A percentile compares a stretch with the other conserved stretches of the same genome.
Evolutionary conservation across 2,113 vertebrate species (phyloP).

Genomic region (Pycnonotus jocosus): DNA sequence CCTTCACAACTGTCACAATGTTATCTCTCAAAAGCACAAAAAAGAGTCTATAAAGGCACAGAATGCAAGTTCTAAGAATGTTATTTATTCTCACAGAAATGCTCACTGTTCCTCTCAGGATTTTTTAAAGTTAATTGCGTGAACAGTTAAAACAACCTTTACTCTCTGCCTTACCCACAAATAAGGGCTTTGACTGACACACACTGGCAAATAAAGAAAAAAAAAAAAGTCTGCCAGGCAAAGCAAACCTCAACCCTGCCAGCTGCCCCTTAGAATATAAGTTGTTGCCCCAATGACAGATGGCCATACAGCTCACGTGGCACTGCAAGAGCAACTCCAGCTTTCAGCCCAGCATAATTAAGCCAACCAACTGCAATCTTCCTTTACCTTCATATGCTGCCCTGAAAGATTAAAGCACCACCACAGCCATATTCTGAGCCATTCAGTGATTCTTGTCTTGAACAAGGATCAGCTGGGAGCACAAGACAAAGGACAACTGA

Average conservation of each 20-base stretch:
- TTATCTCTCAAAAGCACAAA: not conserved
- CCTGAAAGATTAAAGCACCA: not conserved
- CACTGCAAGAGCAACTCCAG: not conserved
- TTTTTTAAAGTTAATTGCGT: not conserved
- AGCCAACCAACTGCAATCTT: not conserved
- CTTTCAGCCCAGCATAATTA: constrained; percentile 20
- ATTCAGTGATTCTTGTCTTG: not conserved
- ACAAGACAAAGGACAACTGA: not conserved
- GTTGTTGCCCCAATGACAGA: constrained; percentile 55
- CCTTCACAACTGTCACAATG: not conserved
- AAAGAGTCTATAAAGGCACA: not conserved
- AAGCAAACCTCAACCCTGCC: constrained; percentile 14
- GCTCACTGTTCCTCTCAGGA: not conserved
- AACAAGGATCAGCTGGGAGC: not conserved
- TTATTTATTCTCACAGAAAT: not conserved
- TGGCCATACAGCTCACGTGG: not conserved
- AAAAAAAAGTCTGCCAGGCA: not conserved
- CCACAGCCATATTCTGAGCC: not conserved
- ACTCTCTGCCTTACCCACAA: not conserved
- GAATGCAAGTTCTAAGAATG: accelerated
- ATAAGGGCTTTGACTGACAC: not conserved
- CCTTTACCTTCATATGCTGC: not conserved
- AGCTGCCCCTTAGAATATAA: constrained; percentile 23
- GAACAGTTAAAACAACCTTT: not conserved
- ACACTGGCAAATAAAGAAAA: not conserved